Base-by-base conservation (phyloP, 2,113 vertebrate genomes). In the Dipodomys spectabilis region DNA sequence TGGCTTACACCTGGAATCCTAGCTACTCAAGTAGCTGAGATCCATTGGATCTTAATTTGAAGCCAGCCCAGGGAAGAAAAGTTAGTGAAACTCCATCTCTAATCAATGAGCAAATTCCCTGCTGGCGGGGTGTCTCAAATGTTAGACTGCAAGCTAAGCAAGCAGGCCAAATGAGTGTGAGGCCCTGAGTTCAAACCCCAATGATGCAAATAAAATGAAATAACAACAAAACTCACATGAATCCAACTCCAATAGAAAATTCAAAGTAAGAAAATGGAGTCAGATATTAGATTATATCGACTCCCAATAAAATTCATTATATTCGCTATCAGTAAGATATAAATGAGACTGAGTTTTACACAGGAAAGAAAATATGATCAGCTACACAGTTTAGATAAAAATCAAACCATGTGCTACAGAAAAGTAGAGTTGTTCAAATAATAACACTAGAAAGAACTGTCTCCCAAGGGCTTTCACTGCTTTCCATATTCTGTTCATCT, bases 371-470 rank as follows among this genome's bases (percentile, higher is more conserved):
- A 77, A 45, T 92, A 68, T 27, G 16, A 81, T 90, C 68, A 72
- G 73, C 30, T 77, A 39, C 73, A 82, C 23, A 79, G 75, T 89
- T 92, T 71, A 25, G 75, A 95, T 75, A 79, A 80, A 39, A 91
- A 77, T 86, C 62, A 88, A 90, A 71, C 22, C 6, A 74, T 83
- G n/a, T 69, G n/a, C 39, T 71, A 78, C 18, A 82, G 62, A 87
- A 92, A 85, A 83, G 15, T 73, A 65, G 64, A 78, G 28, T 65
- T 93, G 65, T 83, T 80, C 73, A 91, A 80, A 91, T 87, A 88
- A 88, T 35, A 82, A 22, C n/a, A 44, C 4, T 45, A 49, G 60
- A 74, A 94, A 91, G 15, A 91, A 80, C 35, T 71, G 6, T 86
- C 32, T 91, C 49, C 16, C 39, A 35, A 28, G 67, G 72, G 19